Conservation (phyloP, 2,797 vertebrate genomes). For the Sarcoramphus papa region DNA sequence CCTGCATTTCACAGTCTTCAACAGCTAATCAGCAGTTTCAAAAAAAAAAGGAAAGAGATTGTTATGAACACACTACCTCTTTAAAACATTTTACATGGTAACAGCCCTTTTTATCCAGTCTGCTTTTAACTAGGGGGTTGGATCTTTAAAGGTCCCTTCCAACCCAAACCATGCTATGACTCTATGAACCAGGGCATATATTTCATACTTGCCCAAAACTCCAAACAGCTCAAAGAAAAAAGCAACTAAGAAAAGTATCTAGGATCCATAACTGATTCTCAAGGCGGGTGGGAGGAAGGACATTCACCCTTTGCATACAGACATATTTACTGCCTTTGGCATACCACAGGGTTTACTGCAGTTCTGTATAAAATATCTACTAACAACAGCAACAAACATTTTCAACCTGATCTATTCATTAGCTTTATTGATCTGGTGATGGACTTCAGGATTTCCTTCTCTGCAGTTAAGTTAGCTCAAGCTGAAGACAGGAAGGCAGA, state of each 20-base stretch:
- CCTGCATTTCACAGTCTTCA: not conserved
- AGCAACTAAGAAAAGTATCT: not conserved
- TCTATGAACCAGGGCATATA: not conserved
- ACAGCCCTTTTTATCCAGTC: not conserved
- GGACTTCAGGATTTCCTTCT: not conserved
- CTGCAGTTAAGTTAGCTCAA: not conserved
- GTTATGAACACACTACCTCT: not conserved
- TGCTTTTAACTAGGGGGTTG: not conserved
- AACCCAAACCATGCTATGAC: not conserved
- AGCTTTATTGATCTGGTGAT: not conserved
- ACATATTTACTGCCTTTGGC: not conserved
- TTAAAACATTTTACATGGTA: not conserved
- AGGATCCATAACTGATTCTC: not conserved
- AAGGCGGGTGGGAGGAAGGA: not conserved
- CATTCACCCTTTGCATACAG: not conserved
- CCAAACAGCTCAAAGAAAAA: not conserved
- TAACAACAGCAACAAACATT: not conserved
- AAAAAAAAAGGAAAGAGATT: not conserved
- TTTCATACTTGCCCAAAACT: not conserved
- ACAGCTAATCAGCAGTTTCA: not conserved
- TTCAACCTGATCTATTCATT: not conserved
- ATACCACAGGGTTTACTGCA: not conserved
- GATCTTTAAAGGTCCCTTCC: not conserved
- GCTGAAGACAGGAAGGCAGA: not conserved
- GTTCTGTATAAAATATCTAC: not conserved